Percentiles rank a stretch among this genome's conserved stretches.
Evolutionary conservation across 2,888 invertebrate species (phyloP).

Genomic region (Andrena hattorfiana): DNA sequence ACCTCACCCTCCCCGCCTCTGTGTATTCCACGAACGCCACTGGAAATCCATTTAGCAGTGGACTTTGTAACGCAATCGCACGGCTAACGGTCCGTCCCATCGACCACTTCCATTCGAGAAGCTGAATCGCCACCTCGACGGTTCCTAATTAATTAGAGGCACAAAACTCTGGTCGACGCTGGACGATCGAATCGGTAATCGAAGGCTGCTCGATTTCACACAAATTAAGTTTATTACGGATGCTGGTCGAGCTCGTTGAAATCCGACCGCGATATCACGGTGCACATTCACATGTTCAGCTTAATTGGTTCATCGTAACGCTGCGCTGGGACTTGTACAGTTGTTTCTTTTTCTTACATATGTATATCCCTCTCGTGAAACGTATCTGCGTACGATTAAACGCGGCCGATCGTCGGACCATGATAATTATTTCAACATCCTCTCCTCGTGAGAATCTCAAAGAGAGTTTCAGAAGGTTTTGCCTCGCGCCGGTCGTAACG

Average conservation of each 20-base stretch:
- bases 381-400: slow-evolving; percentile 22
- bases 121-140: background rate
- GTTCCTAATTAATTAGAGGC: background rate
- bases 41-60: slow-evolving; percentile 34
- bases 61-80: slow-evolving; percentile 33
- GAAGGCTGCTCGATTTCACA: background rate
- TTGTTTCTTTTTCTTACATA: slow-evolving; percentile 1
- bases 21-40: slow-evolving; percentile 11
- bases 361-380: background rate
- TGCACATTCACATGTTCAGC: background rate
- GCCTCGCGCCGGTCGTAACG: background rate
- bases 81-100: background rate
- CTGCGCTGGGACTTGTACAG: background rate
- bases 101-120: background rate
- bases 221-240: background rate
- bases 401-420: slow-evolving; percentile 6
- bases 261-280: background rate
- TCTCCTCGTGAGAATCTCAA: background rate
- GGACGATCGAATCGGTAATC: background rate
- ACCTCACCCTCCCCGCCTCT: background rate
- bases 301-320: slow-evolving; percentile 14
- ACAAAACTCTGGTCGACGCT: background rate
- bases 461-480: background rate
- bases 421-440: slow-evolving; percentile 12
- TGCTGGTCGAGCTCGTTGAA: background rate